Conservation (phyloP, 1,140 invertebrate genomes). For the Mycetomoellerius zeteki region DNA sequence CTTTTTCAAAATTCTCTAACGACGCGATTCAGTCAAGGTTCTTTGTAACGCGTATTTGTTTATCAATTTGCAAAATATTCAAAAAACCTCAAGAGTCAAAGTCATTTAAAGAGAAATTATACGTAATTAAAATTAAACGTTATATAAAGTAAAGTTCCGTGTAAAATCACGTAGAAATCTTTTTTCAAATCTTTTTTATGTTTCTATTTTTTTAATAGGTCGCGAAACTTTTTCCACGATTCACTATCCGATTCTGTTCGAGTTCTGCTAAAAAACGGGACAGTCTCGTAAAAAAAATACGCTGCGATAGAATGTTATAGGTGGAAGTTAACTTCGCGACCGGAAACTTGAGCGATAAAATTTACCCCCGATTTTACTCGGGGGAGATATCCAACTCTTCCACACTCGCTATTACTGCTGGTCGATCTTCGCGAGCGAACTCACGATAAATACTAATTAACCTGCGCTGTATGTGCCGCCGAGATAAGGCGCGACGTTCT, state of each 20-base stretch:
- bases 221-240: slow-evolving; percentile 17
- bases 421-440: slow-evolving; percentile 61
- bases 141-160: neutral
- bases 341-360: slow-evolving; percentile 73
- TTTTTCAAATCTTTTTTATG: neutral
- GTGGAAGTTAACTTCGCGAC: slow-evolving; percentile 46
- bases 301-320: slow-evolving; percentile 31
- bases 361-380: slow-evolving; percentile 62
- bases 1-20: neutral
- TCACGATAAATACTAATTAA: slow-evolving; percentile 75
- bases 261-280: slow-evolving; percentile 8
- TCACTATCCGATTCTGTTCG: slow-evolving; percentile 31
- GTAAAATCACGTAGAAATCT: neutral
- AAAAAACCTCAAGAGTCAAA: neutral
- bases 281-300: slow-evolving; percentile 41
- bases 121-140: slow-evolving; percentile 25
- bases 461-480: slow-evolving; percentile 1
- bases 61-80: neutral
- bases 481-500: slow-evolving; percentile 60
- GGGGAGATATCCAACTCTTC: slow-evolving; percentile 40
- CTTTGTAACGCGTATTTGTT: neutral
- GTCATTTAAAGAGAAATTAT: neutral
- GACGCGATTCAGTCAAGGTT: neutral
- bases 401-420: neutral
- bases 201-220: neutral